phyloP scores from a whole-genome alignment of 2,888 invertebrate genomes.

The Euclidia mi region DNA sequence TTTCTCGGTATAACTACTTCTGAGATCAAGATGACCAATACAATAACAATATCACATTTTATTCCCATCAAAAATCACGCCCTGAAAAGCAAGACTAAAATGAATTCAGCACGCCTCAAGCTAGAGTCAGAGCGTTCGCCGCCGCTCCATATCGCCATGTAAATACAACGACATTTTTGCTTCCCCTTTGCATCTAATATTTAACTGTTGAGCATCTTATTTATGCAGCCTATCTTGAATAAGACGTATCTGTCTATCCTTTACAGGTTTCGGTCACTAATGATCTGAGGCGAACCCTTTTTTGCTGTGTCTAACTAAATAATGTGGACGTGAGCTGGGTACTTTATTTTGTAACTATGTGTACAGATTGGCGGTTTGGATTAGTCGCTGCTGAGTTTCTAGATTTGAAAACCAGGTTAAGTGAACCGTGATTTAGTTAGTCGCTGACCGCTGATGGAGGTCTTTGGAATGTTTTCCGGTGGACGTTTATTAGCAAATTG shows the following conservation, averaged over 20 bases:
- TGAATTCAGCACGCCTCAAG: slow-evolving; percentile 34
- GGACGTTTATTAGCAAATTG: too few relatives aligned
- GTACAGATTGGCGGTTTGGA: slow-evolving; percentile 33
- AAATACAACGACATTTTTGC: slow-evolving; percentile 85
- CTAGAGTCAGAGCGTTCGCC: slow-evolving; percentile 36
- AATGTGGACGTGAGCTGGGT: slow-evolving; percentile 76
- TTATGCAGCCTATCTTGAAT: slow-evolving; percentile 78
- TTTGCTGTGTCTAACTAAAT: slow-evolving; percentile 83
- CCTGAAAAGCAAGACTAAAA: slow-evolving; percentile 26
- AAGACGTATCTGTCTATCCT: slow-evolving; percentile 78
- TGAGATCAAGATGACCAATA: too few relatives aligned
- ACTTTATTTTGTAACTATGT: slow-evolving; percentile 63
- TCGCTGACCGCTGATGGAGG: too few relatives aligned
- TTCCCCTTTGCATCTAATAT: slow-evolving; percentile 87
- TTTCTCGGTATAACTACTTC: too few relatives aligned
- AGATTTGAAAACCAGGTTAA: slow-evolving; percentile 2
- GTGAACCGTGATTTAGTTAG: not conserved
- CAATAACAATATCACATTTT: not conserved
- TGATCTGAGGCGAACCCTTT: slow-evolving; percentile 79
- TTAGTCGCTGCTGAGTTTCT: slow-evolving; percentile 8
- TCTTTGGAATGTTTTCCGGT: too few relatives aligned
- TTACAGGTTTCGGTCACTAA: slow-evolving; percentile 79
- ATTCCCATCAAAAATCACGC: slow-evolving; percentile 35
- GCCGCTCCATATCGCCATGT: slow-evolving; percentile 77
- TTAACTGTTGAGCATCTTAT: slow-evolving; percentile 82